A percentile compares a stretch with the other conserved stretches of the same genome.
phyloP scores from a whole-genome alignment of 2,888 invertebrate species.

The Conistra vaccinii region DNA sequence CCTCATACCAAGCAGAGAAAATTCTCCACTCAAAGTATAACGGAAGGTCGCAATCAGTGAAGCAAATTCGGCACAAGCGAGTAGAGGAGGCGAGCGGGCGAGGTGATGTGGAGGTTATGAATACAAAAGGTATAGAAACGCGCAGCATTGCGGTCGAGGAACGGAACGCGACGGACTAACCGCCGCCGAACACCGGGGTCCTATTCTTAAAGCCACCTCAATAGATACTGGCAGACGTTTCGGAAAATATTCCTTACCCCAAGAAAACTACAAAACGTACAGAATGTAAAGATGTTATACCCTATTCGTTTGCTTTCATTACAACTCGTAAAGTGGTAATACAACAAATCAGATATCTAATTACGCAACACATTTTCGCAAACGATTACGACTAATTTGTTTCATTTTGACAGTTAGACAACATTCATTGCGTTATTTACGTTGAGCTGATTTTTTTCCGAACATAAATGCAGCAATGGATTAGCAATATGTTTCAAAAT shows the following conservation, averaged over 20 bases:
- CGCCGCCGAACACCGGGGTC: slow-evolving; percentile 67
- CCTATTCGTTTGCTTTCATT: slow-evolving; percentile 4
- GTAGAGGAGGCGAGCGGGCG: slow-evolving; percentile 69
- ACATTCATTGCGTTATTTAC: no score
- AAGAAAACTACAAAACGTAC: slow-evolving; percentile 26
- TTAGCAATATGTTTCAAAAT: no score
- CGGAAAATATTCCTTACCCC: slow-evolving; percentile 16
- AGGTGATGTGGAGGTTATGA: slow-evolving; percentile 85
- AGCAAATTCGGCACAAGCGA: slow-evolving; percentile 77
- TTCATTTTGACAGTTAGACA: no score
- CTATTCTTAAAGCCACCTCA: slow-evolving; percentile 73
- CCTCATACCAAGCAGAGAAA: slow-evolving; percentile 20
- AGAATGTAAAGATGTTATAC: no score
- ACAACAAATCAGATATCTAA: not conserved
- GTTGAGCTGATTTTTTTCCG: no score
- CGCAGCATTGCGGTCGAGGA: slow-evolving; percentile 82
- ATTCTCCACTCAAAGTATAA: slow-evolving; percentile 52
- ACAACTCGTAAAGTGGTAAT: not conserved
- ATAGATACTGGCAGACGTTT: not conserved
- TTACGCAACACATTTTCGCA: no score
- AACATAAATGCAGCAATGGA: no score
- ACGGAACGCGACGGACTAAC: slow-evolving; percentile 81
- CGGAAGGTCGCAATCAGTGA: slow-evolving; percentile 73
- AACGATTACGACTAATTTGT: no score
- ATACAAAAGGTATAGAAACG: slow-evolving; percentile 82